These are phyloP conservation scores for Leptosomus discolor DNA, from an alignment of 2,113 vertebrate species.

Conservation along the genomic window DNA sequence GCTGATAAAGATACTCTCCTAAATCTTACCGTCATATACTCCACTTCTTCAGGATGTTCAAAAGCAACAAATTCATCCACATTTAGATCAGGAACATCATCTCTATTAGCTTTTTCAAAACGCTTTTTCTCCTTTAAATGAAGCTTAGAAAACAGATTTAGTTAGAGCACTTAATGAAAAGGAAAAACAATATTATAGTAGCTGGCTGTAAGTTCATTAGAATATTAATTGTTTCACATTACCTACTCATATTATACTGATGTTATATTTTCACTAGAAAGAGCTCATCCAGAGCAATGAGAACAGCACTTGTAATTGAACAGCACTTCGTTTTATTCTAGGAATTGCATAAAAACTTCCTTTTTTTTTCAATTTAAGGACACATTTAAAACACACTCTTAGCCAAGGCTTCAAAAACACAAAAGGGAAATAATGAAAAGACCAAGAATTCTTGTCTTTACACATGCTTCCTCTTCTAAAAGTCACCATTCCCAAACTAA, in stretches of 20 bases:
- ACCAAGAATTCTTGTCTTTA: background rate
- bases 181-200: background rate
- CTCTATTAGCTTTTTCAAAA: slow-evolving; percentile 88
- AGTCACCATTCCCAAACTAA: background rate
- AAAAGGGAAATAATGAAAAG: background rate
- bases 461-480: background rate
- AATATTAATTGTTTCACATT: background rate
- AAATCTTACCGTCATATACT: slow-evolving; percentile 89
- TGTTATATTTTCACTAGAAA: background rate
- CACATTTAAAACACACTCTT: background rate
- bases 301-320: background rate
- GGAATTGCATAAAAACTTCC: accelerated
- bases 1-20: background rate
- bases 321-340: background rate
- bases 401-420: background rate
- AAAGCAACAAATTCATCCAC: slow-evolving; percentile 91
- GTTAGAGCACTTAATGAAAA: slow-evolving; percentile 40
- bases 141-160: slow-evolving; percentile 78
- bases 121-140: slow-evolving; percentile 90
- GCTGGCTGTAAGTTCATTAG: background rate
- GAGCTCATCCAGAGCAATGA: background rate
- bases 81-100: slow-evolving; percentile 77
- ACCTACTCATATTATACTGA: background rate
- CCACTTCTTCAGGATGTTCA: slow-evolving; percentile 92
- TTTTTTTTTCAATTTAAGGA: background rate